A percentile compares a stretch with the other conserved stretches of the same genome.
Evolutionary conservation across 2,113 vertebrate genomes (phyloP).

Genomic region (Poeciliopsis turrubarensis): DNA sequence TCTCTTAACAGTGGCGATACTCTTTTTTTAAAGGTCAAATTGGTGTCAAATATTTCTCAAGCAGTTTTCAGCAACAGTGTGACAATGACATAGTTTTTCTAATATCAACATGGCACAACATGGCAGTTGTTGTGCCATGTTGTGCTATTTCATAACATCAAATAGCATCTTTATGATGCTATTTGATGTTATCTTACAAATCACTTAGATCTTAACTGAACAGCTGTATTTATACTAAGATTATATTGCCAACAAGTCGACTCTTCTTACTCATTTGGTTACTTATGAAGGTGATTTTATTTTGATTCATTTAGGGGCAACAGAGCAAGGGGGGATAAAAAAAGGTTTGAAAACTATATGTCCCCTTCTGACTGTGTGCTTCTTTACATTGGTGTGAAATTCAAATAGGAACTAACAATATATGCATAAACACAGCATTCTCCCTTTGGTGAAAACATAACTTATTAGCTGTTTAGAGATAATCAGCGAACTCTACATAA

Average conservation of each 20-base stretch:
- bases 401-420: too few species aligned
- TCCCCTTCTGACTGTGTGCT: neutral
- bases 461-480: neutral
- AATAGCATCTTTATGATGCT: neutral
- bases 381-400: too few species aligned
- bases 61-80: too few species aligned
- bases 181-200: neutral
- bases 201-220: neutral
- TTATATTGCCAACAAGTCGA: neutral
- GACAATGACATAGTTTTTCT: too few species aligned
- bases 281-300: neutral
- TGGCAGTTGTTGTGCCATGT: neutral
- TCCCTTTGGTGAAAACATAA: neutral
- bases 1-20: too few species aligned
- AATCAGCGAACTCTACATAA: neutral
- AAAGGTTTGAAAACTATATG: neutral
- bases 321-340: neutral
- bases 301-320: neutral
- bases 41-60: too few species aligned
- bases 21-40: too few species aligned
- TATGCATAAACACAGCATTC: neutral
- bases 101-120: too few species aligned
- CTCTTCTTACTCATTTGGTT: neutral
- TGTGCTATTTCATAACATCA: too few species aligned
- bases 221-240: neutral